A percentile compares a stretch with the other conserved stretches of the same genome.
phyloP scores from a whole-genome alignment of 2,888 invertebrate species.

The Pedicia rivosa region DNA sequence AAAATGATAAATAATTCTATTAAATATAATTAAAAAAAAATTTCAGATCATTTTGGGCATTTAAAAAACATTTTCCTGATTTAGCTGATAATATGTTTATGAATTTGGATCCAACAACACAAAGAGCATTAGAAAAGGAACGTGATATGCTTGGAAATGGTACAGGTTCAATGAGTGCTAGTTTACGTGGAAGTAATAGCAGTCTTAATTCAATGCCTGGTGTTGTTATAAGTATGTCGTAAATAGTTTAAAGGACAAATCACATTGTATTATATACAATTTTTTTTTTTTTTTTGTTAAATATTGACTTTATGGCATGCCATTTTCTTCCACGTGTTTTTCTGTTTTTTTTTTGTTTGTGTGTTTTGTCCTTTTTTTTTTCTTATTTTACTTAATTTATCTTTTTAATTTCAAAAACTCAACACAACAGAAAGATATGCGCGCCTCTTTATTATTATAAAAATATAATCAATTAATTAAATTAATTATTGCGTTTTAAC shows the following conservation, averaged over 20 bases:
- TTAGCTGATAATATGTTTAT: slow-evolving; percentile 73
- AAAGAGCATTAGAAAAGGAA: slow-evolving; percentile 41
- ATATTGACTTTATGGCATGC: slow-evolving; percentile 5
- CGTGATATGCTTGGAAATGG: slow-evolving; percentile 20
- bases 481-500: too few relatives aligned
- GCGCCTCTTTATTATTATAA: too few relatives aligned
- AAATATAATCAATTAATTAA: too few relatives aligned
- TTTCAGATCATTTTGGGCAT: slow-evolving; percentile 74
- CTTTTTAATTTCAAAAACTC: too few relatives aligned
- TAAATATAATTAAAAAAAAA: neutral
- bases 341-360: slow-evolving; percentile 4
- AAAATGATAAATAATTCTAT: too few relatives aligned
- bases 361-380: slow-evolving; percentile 4
- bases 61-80: slow-evolving; percentile 77
- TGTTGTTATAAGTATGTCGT: slow-evolving; percentile 18
- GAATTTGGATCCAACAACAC: slow-evolving; percentile 59
- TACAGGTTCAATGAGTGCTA: slow-evolving; percentile 19
- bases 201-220: slow-evolving; percentile 19
- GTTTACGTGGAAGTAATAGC: slow-evolving; percentile 20
- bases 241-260: neutral
- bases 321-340: slow-evolving; percentile 7
- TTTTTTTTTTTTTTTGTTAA: slow-evolving; percentile 5
- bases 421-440: too few relatives aligned
- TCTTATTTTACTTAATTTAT: neutral
- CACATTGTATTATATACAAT: slow-evolving; percentile 7